Conservation (phyloP, 2,888 invertebrate genomes). For the Parnassius glacialis region DNA sequence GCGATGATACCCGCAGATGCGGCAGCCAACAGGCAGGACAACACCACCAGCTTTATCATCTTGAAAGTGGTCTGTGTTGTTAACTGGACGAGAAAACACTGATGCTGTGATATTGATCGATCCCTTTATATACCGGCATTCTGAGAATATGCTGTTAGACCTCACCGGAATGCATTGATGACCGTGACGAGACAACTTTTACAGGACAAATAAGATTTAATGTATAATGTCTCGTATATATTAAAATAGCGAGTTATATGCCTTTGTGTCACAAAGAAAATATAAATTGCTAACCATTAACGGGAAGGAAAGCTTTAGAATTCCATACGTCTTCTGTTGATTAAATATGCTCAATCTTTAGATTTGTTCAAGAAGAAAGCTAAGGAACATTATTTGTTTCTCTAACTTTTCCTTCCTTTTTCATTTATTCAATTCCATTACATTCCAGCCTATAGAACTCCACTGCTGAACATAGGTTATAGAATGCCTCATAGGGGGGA, state of each 20-base stretch:
- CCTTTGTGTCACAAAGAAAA: slow-evolving; percentile 3
- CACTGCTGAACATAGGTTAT: too few relatives aligned
- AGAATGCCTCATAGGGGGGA: too few relatives aligned
- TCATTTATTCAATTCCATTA: too few relatives aligned
- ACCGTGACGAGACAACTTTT: slow-evolving; percentile 64
- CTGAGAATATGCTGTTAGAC: slow-evolving; percentile 42
- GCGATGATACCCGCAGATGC: slow-evolving; percentile 63
- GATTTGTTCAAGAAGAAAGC: too few relatives aligned
- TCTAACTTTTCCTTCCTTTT: too few relatives aligned
- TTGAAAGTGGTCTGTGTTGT: slow-evolving; percentile 73
- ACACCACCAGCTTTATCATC: slow-evolving; percentile 82
- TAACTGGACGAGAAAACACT: slow-evolving; percentile 54
- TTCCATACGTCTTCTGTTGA: too few relatives aligned
- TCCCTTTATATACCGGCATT: slow-evolving; percentile 32
- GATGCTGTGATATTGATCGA: slow-evolving; percentile 45
- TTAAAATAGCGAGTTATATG: not conserved
- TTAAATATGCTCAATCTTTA: too few relatives aligned
- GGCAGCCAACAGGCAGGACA: slow-evolving; percentile 82
- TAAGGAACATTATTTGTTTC: too few relatives aligned
- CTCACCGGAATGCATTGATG: slow-evolving; percentile 55
- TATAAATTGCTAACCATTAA: too few relatives aligned
- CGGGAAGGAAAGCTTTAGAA: too few relatives aligned
- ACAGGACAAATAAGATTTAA: slow-evolving; percentile 8
- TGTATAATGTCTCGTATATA: not conserved
- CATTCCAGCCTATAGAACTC: too few relatives aligned